These are phyloP conservation scores for Helleia helle DNA, from an alignment of 2,888 invertebrate species.

Conservation along the genomic window DNA sequence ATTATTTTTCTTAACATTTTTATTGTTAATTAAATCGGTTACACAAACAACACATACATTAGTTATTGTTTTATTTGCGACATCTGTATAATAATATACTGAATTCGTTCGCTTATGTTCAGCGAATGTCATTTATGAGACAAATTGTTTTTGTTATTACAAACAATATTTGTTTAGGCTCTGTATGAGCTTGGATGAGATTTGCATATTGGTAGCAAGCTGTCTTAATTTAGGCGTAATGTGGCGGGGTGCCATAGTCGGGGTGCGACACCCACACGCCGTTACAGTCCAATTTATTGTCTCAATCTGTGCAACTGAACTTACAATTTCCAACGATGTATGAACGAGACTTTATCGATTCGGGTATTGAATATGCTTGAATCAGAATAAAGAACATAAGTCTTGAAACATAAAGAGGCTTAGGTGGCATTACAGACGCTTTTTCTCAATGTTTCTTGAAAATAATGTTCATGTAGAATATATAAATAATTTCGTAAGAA, in stretches of 20 bases:
- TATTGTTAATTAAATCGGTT: not conserved
- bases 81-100: constrained; percentile 11
- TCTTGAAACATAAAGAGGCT: not conserved
- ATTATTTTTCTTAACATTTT: not conserved
- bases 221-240: constrained; percentile 66
- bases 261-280: constrained; percentile 42
- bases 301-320: constrained; percentile 39
- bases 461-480: too few species aligned
- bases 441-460: not conserved
- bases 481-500: too few species aligned
- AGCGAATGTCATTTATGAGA: constrained; percentile 28
- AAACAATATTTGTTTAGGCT: constrained; percentile 49
- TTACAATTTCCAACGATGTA: constrained; percentile 23
- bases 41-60: not conserved
- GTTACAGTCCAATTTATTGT: constrained; percentile 61
- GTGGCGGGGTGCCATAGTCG: constrained; percentile 34
- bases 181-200: constrained; percentile 30
- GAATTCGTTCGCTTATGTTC: constrained; percentile 21
- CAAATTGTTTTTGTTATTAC: constrained; percentile 31
- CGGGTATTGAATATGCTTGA: constrained; percentile 9
- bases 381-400: constrained; percentile 6
- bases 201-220: constrained; percentile 67
- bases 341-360: constrained; percentile 17
- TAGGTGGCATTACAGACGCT: constrained; percentile 7
- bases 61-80: constrained; percentile 2